A percentile compares a stretch with the other conserved stretches of the same genome.
These are phyloP conservation scores for Holotrichia oblita DNA, from an alignment of 1,140 invertebrate genomes.

Conservation along the genomic window DNA sequence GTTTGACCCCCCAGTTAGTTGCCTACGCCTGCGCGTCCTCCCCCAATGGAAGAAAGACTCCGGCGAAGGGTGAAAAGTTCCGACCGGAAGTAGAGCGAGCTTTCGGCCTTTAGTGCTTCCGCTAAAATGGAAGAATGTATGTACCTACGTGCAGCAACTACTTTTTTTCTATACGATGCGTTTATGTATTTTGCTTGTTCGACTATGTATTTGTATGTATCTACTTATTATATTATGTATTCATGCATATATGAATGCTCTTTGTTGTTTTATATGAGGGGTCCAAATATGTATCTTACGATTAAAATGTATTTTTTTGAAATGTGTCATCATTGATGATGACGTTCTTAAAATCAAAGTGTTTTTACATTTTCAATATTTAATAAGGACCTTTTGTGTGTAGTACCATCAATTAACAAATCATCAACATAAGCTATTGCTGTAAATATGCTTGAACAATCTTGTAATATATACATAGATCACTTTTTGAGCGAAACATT, in stretches of 20 bases:
- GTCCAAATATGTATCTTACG: too few relatives aligned
- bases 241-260: neutral
- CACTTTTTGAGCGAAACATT: too few relatives aligned
- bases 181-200: neutral
- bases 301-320: too few relatives aligned
- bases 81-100: slow-evolving; percentile 22
- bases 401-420: too few relatives aligned
- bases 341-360: too few relatives aligned
- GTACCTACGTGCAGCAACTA: neutral
- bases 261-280: too few relatives aligned
- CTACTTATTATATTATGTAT: neutral
- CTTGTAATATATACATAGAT: too few relatives aligned
- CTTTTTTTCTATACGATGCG: neutral
- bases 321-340: too few relatives aligned
- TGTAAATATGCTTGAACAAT: too few relatives aligned
- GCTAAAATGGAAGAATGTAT: slow-evolving; percentile 33
- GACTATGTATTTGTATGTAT: neutral
- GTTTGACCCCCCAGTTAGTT: neutral
- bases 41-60: neutral
- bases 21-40: slow-evolving; percentile 1
- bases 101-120: slow-evolving; percentile 29
- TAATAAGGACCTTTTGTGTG: too few relatives aligned
- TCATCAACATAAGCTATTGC: too few relatives aligned
- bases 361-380: too few relatives aligned
- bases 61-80: slow-evolving; percentile 8